Base-by-base conservation (phyloP, 1,140 invertebrate species). In the Maniola jurtina region DNA sequence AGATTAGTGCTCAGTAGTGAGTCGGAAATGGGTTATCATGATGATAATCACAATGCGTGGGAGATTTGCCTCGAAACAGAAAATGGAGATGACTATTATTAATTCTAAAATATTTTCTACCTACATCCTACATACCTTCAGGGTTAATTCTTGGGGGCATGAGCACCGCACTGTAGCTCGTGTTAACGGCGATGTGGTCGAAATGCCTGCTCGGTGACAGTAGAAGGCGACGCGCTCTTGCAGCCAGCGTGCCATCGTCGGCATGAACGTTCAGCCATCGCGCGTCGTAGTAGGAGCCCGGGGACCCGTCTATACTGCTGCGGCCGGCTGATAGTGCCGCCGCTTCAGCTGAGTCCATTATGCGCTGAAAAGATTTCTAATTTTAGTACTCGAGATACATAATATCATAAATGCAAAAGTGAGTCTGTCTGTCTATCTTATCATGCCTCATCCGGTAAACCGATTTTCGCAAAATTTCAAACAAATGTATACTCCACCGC, bases 341-440 rank as follows among this genome's bases (percentile, higher is more conserved):
- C 78, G 96, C 96, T 77, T 97, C 96, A 0, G 96, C 96, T 5
- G 94, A 96, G 83, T 97, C 96, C 94, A 97, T 96, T 80, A 97
- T 94, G 71, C 95, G 94, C 96, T 97, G 91, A 34, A 90, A 70
- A 7, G 75, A 63, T 73, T n/a, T 61, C 60, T 47, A 11, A 48
- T 8, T 60, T 62, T 60, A 67, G 56, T 54, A 64, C 25, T 52
- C 38, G 36, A 6, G 38, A 38, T 48, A 35, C 7, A 60, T 52
- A 34, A 34, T 55, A n/a, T 25, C 2, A 36, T 55, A 25, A 25
- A 2, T 25, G 25, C 25, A 4, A 25, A 25, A 25, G 25, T 25
- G 4, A 2, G 25, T 25, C n/a, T n/a, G n/a, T n/a, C n/a, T n/a
- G n/a, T n/a, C n/a, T n/a, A 25, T 4, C 25, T 25, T 25, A 2